A percentile compares a stretch with the other conserved stretches of the same genome.
phyloP scores from a whole-genome alignment of 1,140 invertebrate genomes.

The Heterodera schachtii region DNA sequence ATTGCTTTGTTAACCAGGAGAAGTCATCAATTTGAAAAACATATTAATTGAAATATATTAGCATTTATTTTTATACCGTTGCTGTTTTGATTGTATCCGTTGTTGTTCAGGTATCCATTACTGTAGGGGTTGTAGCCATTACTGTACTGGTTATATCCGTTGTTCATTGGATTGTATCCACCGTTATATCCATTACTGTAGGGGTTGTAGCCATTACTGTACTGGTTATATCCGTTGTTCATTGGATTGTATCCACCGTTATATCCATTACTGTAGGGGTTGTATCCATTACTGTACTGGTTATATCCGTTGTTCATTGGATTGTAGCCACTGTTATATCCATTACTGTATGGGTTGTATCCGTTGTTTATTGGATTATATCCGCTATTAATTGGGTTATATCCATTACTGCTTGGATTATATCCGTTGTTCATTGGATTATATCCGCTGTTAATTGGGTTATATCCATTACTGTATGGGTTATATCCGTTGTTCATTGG shows the following conservation, averaged over 20 bases:
- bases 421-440: not conserved
- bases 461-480: not conserved
- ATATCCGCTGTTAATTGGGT: not conserved
- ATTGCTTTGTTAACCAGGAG: too few species aligned
- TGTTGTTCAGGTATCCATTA: not conserved
- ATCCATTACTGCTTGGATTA: slow-evolving; percentile 1
- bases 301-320: not conserved
- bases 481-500: not conserved
- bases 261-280: not conserved
- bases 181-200: slow-evolving; percentile 1
- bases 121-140: not conserved
- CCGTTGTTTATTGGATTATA: not conserved
- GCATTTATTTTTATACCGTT: too few species aligned
- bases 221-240: not conserved
- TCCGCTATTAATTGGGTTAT: not conserved
- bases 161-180: not conserved
- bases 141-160: not conserved
- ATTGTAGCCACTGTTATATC: not conserved
- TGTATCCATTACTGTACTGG: not conserved
- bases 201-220: slow-evolving; percentile 1
- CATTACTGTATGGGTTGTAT: not conserved
- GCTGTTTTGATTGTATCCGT: not conserved
- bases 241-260: not conserved
- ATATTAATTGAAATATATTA: too few species aligned
- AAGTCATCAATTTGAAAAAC: too few species aligned